Evolutionary conservation across 2,113 vertebrate species (phyloP), one percentile per base, ranked within the genome.

Genomic region (Spea bombifrons): DNA sequence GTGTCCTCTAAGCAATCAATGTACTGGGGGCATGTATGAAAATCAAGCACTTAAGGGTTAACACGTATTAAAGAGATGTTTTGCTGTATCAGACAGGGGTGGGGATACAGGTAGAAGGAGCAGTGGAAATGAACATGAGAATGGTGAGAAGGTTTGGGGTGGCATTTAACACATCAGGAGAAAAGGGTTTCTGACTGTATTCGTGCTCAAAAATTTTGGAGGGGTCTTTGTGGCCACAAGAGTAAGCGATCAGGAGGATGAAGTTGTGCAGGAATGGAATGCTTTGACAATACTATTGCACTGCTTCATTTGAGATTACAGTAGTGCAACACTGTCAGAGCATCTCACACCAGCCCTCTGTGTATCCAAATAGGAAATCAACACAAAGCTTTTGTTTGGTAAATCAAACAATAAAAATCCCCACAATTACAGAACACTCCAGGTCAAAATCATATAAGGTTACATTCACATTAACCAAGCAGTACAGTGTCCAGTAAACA

Each of bases 241-340:
- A 30, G 30, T 30, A 30, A 30, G 30, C 30, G 30, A 30, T 30
- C 75, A 77, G 82, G 84, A 86, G 84, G 85, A 85, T 78, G 89
- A 85, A 86, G 84, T 61, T 87, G 82, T 84, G 85, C 88, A 91
- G 93, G 92, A 86, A 94, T 91, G 94, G 87, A 89, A 95, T 95
- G 95, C 95, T 94, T 95, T 96, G 95, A 96, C 95, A 96, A 96
- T 96, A 96, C 94, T 94, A 95, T 96, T 96, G 95, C 95, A 96
- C 95, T 96, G 94, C 95, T 96, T 95, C 88, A 92, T 90, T 88
- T 90, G 92, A 93, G 92, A 91, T 91, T 89, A 95, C 94, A 96
- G 95, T 96, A 96, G 95, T 96, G 94, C 95, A 96, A 96, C 93
- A 94, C 91, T 90, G 94, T 96, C 95, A 96, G 91, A 95, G 95